Base-by-base conservation (phyloP, 2,113 vertebrate species). In the Dicrurus megarhynchus region DNA sequence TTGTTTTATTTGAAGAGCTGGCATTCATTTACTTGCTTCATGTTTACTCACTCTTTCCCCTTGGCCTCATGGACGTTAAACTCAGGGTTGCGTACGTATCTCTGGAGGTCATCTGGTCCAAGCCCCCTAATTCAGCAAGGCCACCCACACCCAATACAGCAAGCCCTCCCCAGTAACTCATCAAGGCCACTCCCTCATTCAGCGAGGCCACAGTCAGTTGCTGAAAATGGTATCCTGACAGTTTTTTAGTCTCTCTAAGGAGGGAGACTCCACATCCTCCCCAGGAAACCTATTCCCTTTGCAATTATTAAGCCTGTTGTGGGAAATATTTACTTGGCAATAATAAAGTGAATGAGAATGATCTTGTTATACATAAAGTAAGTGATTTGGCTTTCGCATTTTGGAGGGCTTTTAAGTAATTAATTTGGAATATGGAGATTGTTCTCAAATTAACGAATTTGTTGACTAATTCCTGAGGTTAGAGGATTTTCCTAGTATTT, bases 191-290 rank as follows among this genome's bases (percentile, higher is more conserved):
- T 13, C 16, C 14, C 44, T 59, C 18, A 17, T 37, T 49, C 28
- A 75, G 23, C 3, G 11, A 63, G 13, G 16, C 37, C 44, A 50
- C 23, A 75, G 18, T 16, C 17, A 53, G 10, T 12, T 63, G 16
- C 28, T 2, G 1, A 44, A 26, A 26, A 26, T 21, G 0, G 0
- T 35, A 30, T 44, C 20, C 21, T n/a, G 16, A 23, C 12, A 75
- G 35, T 10, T 83, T 78, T 46, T 55, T 4, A 37, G 11, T 23
- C 27, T 47, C 33, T 42, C 19, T 52, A 2, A 56, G 28, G 33
- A 65, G 5, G 8, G 4, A 32, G 3, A 57, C 10, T 49, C 23
- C 13, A 55, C 28, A 59, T 3, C 7, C 23, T 35, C 11, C 23
- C 24, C 14, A 44, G 23, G 16, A 73, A 74, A 57, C 37, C 37